Conservation (phyloP, 2,888 invertebrate species). For the Apodemia zela region DNA sequence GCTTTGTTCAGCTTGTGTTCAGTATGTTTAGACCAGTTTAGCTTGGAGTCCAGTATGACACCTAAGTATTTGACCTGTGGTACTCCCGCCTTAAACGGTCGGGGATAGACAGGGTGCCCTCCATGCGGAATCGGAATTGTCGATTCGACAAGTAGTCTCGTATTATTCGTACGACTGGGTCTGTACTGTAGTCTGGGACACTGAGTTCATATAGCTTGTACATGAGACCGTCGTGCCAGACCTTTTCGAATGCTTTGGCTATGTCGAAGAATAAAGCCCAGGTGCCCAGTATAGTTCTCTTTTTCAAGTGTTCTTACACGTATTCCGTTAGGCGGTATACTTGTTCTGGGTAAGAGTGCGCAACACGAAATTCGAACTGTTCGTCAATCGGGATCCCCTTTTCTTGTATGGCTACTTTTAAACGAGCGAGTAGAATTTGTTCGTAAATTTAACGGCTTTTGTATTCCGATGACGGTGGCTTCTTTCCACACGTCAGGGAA, state of each 20-base stretch:
- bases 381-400: not conserved
- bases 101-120: too few relatives aligned
- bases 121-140: too few relatives aligned
- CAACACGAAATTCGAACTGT: not conserved
- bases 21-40: too few relatives aligned
- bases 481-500: too few relatives aligned
- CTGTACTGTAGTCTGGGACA: too few relatives aligned
- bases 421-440: not conserved
- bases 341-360: not conserved
- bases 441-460: not conserved
- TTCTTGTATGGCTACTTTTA: not conserved
- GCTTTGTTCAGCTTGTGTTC: too few relatives aligned
- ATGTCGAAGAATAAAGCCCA: conserved; percentile 2
- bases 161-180: too few relatives aligned
- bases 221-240: not conserved
- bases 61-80: too few relatives aligned
- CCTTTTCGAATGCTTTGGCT: not conserved
- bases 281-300: not conserved
- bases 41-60: too few relatives aligned
- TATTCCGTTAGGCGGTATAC: conserved; percentile 16
- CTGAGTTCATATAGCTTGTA: not conserved
- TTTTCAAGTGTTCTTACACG: not conserved
- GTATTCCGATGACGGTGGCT: too few relatives aligned
- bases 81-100: too few relatives aligned
- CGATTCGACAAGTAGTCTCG: too few relatives aligned